Evolutionary conservation across 2,113 vertebrate genomes (phyloP), one percentile per base, ranked within the genome.

Genomic region (Epinephelus lanceolatus): DNA sequence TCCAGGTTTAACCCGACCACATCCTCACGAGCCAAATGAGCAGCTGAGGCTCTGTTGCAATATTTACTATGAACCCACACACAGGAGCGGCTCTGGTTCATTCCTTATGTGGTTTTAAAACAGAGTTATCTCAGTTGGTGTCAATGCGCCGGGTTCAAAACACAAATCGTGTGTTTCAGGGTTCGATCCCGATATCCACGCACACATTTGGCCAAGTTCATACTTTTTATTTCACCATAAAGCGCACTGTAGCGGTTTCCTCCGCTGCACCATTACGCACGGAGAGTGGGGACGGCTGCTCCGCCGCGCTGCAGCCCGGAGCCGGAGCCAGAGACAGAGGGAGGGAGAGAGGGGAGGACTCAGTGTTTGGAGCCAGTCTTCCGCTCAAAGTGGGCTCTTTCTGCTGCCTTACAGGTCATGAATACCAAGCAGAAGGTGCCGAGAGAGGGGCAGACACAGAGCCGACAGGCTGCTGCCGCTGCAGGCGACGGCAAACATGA

Each of bases 341-440:
- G 19, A 14, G 21, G 42, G n/a, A 47, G 61, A 57, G 57, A 5
- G 30, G 52, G 10, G 72, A 69, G 71, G 81, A 63, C 62, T 76
- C 53, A 0, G 85, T 73, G 76, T 81, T 82, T 37, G 67, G 84
- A 80, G 79, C 86, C 86, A 78, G 86, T 90, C 78, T 84, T 88
- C 66, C 78, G 77, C 86, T 89, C 80, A 91, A 78, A 88, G 83
- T 81, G 55, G 67, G 73, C 81, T 81, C 78, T 87, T 88, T 83
- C 27, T 78, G 78, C 68, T 61, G 59, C 27, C 45, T 59, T 30
- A 91, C 93, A 62, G 5, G 77, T 53, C 71, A 87, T 89, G 93
- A 86, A 93, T 93, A 93, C 77, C 82, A 92, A 94, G 62, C 91
- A 90, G 90, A 86, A 80, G 68, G 73, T 78, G 85, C 77, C 40